Conservation (phyloP, 2,113 vertebrate species). For the Thryonomys swinderianus region DNA sequence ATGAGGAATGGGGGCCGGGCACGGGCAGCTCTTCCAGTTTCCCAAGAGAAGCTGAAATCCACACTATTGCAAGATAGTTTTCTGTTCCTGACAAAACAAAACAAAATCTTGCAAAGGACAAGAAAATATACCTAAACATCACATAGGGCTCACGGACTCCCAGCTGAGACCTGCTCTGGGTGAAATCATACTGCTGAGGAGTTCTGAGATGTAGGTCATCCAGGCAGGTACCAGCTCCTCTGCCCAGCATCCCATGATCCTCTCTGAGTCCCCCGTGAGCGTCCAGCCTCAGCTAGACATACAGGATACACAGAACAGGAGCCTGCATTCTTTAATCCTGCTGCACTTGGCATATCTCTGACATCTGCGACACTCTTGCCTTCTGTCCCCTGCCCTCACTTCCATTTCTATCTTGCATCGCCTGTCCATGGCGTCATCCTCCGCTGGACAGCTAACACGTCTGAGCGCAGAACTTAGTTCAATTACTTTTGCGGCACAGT, state of each 20-base stretch:
- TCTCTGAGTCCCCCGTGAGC: neutral
- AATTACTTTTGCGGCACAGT: neutral
- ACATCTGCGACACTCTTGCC: neutral
- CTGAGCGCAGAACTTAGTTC: neutral
- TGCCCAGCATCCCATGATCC: neutral
- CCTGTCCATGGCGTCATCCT: neutral
- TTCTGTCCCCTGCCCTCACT: neutral
- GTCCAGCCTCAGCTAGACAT: neutral
- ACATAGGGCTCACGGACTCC: neutral
- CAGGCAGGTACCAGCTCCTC: neutral
- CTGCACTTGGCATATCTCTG: neutral
- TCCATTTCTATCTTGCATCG: neutral
- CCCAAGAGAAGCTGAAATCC: neutral
- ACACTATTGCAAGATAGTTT: neutral
- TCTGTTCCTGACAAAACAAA: neutral
- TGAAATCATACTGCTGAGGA: neutral
- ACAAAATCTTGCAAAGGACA: neutral
- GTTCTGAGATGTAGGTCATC: neutral
- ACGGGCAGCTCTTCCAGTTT: neutral
- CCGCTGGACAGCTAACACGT: neutral
- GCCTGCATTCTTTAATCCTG: neutral
- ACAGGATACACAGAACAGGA: neutral
- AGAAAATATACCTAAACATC: neutral
- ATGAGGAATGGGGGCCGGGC: neutral
- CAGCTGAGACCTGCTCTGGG: neutral